Percentiles rank a stretch among this genome's conserved stretches.
Conservation (phyloP, 37 sponge, comb jelly and placozoan genomes). For the Haliclona indistincta region DNA sequence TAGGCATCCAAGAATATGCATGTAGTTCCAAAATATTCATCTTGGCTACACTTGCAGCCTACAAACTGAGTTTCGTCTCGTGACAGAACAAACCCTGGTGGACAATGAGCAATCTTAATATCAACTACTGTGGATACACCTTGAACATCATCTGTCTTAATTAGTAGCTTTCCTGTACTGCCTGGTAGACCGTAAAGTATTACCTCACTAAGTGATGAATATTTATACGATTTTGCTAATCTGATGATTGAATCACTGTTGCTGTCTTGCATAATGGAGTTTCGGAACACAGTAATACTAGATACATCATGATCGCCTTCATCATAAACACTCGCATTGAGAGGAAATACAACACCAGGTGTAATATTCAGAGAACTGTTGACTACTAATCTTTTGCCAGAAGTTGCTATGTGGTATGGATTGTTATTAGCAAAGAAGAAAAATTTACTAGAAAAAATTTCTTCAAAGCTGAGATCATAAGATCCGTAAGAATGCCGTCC, state of each 20-base stretch:
- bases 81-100: conserved; percentile 6
- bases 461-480: neutral
- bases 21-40: neutral
- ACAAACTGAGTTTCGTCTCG: neutral
- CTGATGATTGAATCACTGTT: neutral
- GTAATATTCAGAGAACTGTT: neutral
- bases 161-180: neutral
- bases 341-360: neutral
- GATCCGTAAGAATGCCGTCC: neutral
- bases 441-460: no score
- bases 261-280: no score
- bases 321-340: neutral
- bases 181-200: neutral
- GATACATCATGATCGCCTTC: neutral
- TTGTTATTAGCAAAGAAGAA: neutral
- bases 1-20: neutral
- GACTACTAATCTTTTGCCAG: neutral
- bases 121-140: neutral
- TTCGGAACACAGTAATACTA: neutral
- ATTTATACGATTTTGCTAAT: neutral
- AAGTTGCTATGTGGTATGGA: neutral
- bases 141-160: neutral
- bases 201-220: neutral
- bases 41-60: neutral
- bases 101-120: neutral